A percentile compares a stretch with the other conserved stretches of the same genome.
Evolutionary conservation across 2,113 vertebrate genomes (phyloP).

Genomic region (Chelonoidis abingdonii): DNA sequence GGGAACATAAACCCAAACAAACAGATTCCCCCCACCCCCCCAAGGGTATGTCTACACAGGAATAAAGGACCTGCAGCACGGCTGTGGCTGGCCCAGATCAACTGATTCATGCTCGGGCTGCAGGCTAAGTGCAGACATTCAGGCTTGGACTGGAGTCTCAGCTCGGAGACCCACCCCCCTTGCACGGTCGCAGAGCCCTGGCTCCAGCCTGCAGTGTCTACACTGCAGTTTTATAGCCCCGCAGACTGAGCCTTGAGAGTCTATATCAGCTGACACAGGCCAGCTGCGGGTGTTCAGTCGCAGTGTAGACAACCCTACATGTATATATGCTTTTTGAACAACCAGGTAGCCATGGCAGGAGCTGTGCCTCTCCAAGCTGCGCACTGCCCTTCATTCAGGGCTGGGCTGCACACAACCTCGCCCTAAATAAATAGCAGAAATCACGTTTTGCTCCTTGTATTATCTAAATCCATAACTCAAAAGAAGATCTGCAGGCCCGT

Average conservation of each 20-base stretch:
- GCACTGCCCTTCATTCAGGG: background rate
- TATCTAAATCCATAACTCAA: background rate
- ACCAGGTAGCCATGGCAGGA: too few relatives aligned
- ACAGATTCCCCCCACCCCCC: slow-evolving; percentile 29
- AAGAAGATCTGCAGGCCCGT: background rate
- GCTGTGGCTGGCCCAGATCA: background rate
- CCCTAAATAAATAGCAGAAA: background rate
- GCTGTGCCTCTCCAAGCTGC: too few relatives aligned
- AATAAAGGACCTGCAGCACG: background rate
- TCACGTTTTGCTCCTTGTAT: background rate
- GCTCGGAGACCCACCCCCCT: background rate
- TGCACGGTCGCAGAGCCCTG: background rate
- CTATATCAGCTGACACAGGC: background rate
- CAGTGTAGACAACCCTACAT: background rate
- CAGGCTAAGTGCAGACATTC: background rate
- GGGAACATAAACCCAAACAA: slow-evolving; percentile 16
- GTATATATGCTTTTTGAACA: background rate
- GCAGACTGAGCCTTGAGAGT: background rate
- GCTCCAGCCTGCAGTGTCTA: background rate
- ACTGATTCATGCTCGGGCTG: background rate
- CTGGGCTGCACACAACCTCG: background rate
- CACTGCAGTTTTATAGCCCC: background rate
- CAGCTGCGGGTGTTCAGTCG: background rate
- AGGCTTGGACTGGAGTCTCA: background rate
- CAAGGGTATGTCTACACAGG: slow-evolving; percentile 9